A percentile compares a stretch with the other conserved stretches of the same genome.
Conservation (phyloP, 2,113 vertebrate genomes). For the Brienomyrus brachyistius region DNA sequence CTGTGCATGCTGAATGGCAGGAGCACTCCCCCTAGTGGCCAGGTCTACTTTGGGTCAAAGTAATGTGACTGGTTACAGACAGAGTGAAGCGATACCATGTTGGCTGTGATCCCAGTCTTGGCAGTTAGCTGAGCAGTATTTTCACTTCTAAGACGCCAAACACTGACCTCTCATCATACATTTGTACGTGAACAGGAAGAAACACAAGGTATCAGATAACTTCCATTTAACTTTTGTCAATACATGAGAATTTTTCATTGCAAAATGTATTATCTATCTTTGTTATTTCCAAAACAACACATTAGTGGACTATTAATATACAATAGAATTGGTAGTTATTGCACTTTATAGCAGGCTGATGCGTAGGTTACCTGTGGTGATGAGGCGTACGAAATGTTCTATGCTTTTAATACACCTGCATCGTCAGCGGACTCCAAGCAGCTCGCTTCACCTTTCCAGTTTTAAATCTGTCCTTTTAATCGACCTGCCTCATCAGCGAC, state of each 20-base stretch:
- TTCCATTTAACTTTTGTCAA: background rate
- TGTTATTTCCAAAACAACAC: background rate
- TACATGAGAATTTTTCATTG: background rate
- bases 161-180: background rate
- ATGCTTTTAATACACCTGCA: background rate
- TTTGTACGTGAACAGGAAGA: background rate
- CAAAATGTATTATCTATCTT: background rate
- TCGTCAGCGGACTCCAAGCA: background rate
- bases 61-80: background rate
- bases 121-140: background rate
- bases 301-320: background rate
- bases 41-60: background rate
- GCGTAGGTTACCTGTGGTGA: background rate
- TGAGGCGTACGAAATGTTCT: background rate
- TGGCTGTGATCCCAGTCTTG: background rate
- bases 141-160: background rate
- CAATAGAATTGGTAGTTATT: background rate
- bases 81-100: background rate
- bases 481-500: background rate
- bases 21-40: slow-evolving; percentile 5
- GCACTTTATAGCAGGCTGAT: background rate
- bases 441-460: background rate
- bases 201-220: background rate
- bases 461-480: background rate
- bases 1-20: background rate